Conservation (phyloP, 2,797 vertebrate species). For the Merluccius polli region DNA sequence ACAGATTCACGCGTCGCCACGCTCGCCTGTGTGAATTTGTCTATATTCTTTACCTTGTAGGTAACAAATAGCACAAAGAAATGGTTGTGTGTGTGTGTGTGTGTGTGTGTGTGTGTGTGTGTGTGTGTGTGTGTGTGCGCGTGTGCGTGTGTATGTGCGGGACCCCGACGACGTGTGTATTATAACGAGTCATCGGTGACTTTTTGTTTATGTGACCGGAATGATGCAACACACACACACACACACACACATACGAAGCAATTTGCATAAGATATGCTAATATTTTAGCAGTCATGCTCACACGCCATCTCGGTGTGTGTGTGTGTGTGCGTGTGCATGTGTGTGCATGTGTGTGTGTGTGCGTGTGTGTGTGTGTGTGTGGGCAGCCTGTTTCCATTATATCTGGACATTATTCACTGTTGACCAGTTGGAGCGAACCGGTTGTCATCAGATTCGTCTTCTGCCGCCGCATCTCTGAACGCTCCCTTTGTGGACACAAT, state of each 20-base stretch:
- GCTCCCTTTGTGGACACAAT: not conserved
- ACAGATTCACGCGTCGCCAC: not conserved
- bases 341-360: constrained; percentile 4
- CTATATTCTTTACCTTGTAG: not conserved
- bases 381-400: constrained; percentile 34
- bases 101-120: not conserved
- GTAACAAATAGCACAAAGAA: not conserved
- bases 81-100: not conserved
- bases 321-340: not conserved
- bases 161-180: not conserved
- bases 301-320: not conserved
- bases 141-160: too few relatives aligned
- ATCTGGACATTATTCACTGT: constrained; percentile 35
- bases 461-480: constrained; percentile 8
- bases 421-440: constrained; percentile 28
- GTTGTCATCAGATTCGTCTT: constrained; percentile 25
- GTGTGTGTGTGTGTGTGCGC: too few relatives aligned
- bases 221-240: not conserved
- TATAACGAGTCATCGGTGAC: not conserved
- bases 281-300: not conserved
- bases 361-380: constrained; percentile 26
- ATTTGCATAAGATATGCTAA: not conserved
- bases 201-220: not conserved
- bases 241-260: not conserved
- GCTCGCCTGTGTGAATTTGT: not conserved